Evolutionary conservation across 2,113 vertebrate species (phyloP).

Genomic region (Blennius ocellaris): DNA sequence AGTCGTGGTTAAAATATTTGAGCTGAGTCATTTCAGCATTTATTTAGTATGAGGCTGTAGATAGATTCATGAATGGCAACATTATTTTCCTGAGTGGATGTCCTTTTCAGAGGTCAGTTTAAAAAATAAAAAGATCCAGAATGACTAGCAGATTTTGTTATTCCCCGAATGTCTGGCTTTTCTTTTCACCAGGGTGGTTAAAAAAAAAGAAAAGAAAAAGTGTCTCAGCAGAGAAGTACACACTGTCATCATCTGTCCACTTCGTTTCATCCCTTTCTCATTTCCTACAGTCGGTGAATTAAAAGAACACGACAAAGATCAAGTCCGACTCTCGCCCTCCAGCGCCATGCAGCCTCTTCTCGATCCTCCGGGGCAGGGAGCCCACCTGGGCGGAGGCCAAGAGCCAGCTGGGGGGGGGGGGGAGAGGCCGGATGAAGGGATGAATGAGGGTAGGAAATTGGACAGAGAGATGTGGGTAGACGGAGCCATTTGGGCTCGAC

Average conservation of each 20-base stretch:
- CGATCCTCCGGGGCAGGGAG: constrained; percentile 86
- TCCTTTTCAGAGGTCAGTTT: constrained; percentile 83
- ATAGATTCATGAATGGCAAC: constrained; percentile 14
- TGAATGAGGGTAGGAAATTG: constrained; percentile 36
- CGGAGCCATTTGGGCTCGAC: constrained; percentile 42
- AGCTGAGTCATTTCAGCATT: constrained; percentile 16
- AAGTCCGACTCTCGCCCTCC: constrained; percentile 85
- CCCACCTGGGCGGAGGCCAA: constrained; percentile 89
- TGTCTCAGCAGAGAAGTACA: neutral
- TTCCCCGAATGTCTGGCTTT: constrained; percentile 20
- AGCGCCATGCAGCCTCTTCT: constrained; percentile 85
- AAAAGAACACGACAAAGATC: constrained; percentile 87
- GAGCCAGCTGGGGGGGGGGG: constrained; percentile 85
- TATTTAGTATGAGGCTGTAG: constrained; percentile 2
- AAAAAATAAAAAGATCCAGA: constrained; percentile 31
- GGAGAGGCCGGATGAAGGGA: constrained; percentile 41
- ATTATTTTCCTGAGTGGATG: constrained; percentile 73
- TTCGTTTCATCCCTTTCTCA: constrained; percentile 4
- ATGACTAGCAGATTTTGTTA: neutral
- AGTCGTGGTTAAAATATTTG: neutral
- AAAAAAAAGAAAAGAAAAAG: constrained; percentile 1
- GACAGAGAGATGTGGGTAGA: constrained; percentile 22
- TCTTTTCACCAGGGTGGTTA: neutral
- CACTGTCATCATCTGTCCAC: neutral
- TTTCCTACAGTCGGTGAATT: constrained; percentile 85